A percentile compares a stretch with the other conserved stretches of the same genome.
Conservation (phyloP, 2,113 vertebrate genomes). For the Lasiurus borealis region DNA sequence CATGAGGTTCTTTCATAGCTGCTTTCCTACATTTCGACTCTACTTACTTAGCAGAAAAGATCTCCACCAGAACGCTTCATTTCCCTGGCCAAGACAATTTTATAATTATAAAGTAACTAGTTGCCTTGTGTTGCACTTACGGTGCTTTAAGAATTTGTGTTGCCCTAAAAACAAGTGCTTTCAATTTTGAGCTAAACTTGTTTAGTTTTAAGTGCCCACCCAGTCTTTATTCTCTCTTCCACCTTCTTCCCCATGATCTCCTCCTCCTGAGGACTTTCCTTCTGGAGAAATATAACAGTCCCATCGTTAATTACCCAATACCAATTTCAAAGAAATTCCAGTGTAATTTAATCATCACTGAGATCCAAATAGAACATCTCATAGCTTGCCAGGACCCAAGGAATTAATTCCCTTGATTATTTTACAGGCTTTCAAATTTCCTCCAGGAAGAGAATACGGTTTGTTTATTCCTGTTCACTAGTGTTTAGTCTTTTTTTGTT, state of each 20-base stretch:
- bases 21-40: slow-evolving; percentile 79
- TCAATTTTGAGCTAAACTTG: slow-evolving; percentile 55
- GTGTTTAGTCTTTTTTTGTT: slow-evolving; percentile 15
- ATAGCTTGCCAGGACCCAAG: slow-evolving; percentile 21
- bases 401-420: slow-evolving; percentile 37
- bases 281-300: slow-evolving; percentile 31
- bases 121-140: slow-evolving; percentile 70
- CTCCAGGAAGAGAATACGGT: not conserved
- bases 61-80: slow-evolving; percentile 79
- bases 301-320: slow-evolving; percentile 46
- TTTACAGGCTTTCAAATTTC: slow-evolving; percentile 54
- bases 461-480: not conserved
- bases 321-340: slow-evolving; percentile 48
- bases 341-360: slow-evolving; percentile 55
- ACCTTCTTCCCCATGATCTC: not conserved
- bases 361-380: slow-evolving; percentile 17
- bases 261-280: slow-evolving; percentile 43
- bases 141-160: slow-evolving; percentile 65
- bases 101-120: slow-evolving; percentile 81
- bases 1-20: slow-evolving; percentile 81
- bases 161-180: slow-evolving; percentile 75
- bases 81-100: slow-evolving; percentile 80
- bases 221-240: slow-evolving; percentile 43
- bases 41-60: slow-evolving; percentile 79
- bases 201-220: slow-evolving; percentile 42